Percentiles rank a stretch among this genome's conserved stretches.
Conservation (phyloP, 2,888 invertebrate genomes). For the Diaperis boleti region DNA sequence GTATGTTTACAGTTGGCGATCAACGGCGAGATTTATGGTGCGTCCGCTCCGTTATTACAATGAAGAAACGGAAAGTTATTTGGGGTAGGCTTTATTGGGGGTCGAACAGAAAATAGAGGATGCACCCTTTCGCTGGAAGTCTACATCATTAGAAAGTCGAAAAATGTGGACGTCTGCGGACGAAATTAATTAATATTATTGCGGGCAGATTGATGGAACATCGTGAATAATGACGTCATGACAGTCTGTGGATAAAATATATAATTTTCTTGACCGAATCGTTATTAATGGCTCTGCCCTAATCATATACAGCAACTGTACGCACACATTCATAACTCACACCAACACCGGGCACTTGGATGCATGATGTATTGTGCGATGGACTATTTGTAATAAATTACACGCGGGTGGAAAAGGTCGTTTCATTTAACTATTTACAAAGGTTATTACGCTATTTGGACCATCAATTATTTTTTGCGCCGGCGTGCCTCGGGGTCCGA, state of each 20-base stretch:
- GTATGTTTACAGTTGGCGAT: conserved; percentile 31
- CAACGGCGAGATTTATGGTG: conserved; percentile 28
- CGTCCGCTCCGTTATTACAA: conserved; percentile 4
- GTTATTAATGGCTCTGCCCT: conserved; percentile 62
- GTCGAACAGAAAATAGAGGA: conserved; percentile 5
- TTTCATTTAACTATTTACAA: conserved; percentile 31
- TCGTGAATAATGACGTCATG: conserved; percentile 62
- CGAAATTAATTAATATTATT: conserved; percentile 49
- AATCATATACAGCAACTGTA: conserved; percentile 61
- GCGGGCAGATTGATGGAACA: conserved; percentile 49
- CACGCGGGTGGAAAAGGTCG: conserved; percentile 11
- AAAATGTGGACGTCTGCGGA: conserved; percentile 25
- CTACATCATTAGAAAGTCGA: not conserved
- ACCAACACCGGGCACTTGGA: conserved; percentile 41
- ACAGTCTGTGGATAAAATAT: conserved; percentile 64
- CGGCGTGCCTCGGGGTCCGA: no score
- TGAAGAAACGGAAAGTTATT: conserved; percentile 31
- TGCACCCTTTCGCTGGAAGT: conserved; percentile 5
- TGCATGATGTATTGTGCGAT: conserved; percentile 38
- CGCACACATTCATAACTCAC: conserved; percentile 50
- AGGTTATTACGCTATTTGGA: not conserved
- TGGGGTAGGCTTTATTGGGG: conserved; percentile 3
- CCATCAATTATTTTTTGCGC: conserved; percentile 1
- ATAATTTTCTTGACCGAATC: conserved; percentile 64
- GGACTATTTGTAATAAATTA: conserved; percentile 40